Percentiles rank a stretch among this genome's conserved stretches.
Evolutionary conservation across 2,888 invertebrate species (phyloP).

Genomic region (Stegophylla sp.): DNA sequence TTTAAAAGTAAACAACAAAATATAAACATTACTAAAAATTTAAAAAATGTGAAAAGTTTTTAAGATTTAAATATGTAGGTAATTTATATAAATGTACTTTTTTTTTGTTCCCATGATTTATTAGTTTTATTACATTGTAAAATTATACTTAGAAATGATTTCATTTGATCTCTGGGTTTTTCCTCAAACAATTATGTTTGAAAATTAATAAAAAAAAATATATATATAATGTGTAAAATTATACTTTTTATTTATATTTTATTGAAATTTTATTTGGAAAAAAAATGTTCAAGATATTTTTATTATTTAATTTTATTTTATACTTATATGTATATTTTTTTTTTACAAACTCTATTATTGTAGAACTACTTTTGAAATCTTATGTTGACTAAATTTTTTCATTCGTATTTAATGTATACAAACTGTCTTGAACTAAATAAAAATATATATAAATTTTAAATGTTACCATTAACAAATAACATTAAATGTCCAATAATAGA

Average conservation of each 20-base stretch:
- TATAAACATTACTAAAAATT: constrained; percentile 28
- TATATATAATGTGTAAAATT: constrained; percentile 42
- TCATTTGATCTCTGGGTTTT: constrained; percentile 58
- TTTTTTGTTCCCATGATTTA: constrained; percentile 21
- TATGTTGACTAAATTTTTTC: constrained; percentile 6
- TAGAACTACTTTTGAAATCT: constrained; percentile 8
- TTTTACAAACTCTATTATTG: constrained; percentile 12
- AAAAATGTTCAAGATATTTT: constrained; percentile 37
- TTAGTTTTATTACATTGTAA: constrained; percentile 53
- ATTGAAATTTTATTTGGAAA: constrained; percentile 56
- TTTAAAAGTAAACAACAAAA: constrained; percentile 25
- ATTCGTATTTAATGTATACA: neutral
- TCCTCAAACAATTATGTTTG: constrained; percentile 55
- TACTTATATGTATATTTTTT: neutral
- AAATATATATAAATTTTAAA: constrained; percentile 13
- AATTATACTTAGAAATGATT: constrained; percentile 55
- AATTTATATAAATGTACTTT: constrained; percentile 38
- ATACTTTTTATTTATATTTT: constrained; percentile 52
- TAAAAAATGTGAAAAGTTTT: constrained; percentile 27
- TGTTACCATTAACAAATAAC: constrained; percentile 45
- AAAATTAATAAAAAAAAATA: constrained; percentile 40
- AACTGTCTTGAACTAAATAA: neutral
- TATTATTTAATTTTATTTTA: constrained; percentile 49
- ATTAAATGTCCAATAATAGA: neutral
- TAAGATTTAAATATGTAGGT: constrained; percentile 42